These are phyloP conservation scores for Charadrius vociferus DNA, from an alignment of 2,113 vertebrate genomes.

Conservation along the genomic window DNA sequence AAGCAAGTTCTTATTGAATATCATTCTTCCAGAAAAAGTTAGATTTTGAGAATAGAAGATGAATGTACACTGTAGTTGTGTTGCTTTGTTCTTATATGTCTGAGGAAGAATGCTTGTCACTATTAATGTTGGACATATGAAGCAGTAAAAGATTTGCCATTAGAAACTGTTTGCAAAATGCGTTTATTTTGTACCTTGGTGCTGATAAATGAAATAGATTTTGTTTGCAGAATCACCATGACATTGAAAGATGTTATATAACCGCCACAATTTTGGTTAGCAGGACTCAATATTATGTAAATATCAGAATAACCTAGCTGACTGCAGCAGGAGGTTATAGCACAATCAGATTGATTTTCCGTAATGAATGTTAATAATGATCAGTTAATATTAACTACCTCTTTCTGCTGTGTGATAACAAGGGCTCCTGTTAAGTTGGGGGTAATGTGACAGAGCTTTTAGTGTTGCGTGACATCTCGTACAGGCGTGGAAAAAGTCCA, in stretches of 20 bases:
- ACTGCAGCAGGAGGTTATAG: neutral
- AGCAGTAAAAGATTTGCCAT: neutral
- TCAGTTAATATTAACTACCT: slow-evolving; percentile 54
- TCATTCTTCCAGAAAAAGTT: neutral
- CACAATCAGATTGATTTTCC: slow-evolving; percentile 31
- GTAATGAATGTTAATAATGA: slow-evolving; percentile 21
- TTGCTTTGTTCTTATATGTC: neutral
- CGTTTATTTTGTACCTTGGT: neutral
- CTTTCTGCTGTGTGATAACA: slow-evolving; percentile 43
- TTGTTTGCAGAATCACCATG: slow-evolving; percentile 24
- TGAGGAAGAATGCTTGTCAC: neutral
- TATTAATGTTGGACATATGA: neutral
- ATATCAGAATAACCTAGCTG: slow-evolving; percentile 18
- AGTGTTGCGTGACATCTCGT: neutral
- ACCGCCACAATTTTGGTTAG: neutral
- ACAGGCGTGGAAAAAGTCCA: neutral
- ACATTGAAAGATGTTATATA: slow-evolving; percentile 55
- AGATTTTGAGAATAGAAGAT: neutral
- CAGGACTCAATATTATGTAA: slow-evolving; percentile 39
- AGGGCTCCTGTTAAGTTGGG: slow-evolving; percentile 7
- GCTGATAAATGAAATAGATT: neutral
- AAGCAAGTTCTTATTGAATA: neutral
- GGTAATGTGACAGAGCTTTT: slow-evolving; percentile 2
- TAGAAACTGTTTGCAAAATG: neutral
- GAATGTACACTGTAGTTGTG: neutral